Evolutionary conservation across 2,113 vertebrate species (phyloP), one percentile per base, ranked within the genome.

Genomic region (Euleptes europaea): DNA sequence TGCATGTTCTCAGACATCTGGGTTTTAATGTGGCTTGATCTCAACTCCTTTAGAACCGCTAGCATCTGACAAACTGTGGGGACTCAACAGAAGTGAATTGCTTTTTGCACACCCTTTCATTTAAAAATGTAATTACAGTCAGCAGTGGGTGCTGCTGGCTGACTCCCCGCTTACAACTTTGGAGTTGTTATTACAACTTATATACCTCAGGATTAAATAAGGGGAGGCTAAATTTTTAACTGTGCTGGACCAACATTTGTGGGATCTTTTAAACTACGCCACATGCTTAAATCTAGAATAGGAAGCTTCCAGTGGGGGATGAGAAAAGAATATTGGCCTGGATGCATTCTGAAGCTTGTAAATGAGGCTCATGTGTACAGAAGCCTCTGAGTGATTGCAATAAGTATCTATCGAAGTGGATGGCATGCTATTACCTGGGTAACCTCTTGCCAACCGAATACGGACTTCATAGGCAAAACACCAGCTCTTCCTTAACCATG

Each of bases 81-180:
- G 72, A n/a, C 76, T 90, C 92, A 88, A 91, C 69, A 1, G 88
- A 93, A 80, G 13, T 81, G 85, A 63, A 44, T 82, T 0, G 86
- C 91, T 65, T 89, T 89, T 70, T 90, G 75, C 42, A 42, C 92
- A 66, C 33, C 69, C 19, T 76, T 89, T 91, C 72, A 89, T 51
- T 60, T 89, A 35, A 71, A 57, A 74, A n/a, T 44, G 47, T 86
- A 92, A 95, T 90, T 90, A 90, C 91, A 82, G 28, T 90, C 88
- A 92, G 84, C 60, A 84, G 84, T 74, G 69, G 1, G 85, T 89
- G 87, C 84, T 89, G 86, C 84, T 89, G 86, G 86, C 84, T 31
- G 82, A 90, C 65, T 80, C 79, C 87, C 74, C 78, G 0, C 75
- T 88, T 9, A 0, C 15, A 14, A 79, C 57, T 2, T n/a, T 74